Base-by-base conservation (phyloP, 2,888 invertebrate species). In the Dolichopus griseipennis region DNA sequence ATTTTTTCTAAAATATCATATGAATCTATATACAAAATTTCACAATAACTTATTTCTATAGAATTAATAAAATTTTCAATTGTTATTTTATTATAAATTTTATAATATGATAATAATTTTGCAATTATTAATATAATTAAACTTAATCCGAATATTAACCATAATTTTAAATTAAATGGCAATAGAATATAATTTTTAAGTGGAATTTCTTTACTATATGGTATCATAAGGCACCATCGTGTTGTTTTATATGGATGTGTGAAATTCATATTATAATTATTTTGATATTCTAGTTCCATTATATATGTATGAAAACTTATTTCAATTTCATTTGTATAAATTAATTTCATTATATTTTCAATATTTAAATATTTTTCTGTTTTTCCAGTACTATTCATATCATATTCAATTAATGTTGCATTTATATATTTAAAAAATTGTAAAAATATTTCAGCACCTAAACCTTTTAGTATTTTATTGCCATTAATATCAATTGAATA, bases 151-250 rank as follows among this genome's bases (percentile, higher is more conserved):
- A 62, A 20, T 20, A 22, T 21, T 62, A 62, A 62, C 62, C 62
- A 62, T 62, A 62, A 21, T 62, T 22, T 22, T 62, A 22, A 22
- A 22, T 21, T 22, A 22, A 62, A 62, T 62, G 62, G 62, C 22
- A 62, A 22, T 12, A 62, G 3, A 20, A 62, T 15, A 62, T 62
- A 62, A 12, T 22, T 6, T 22, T 20, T 15, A 20, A 7, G 5
- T 4, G 62, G 62, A 22, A 62, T 62, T 62, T 62, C 62, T 22
- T 62, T 62, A 15, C 62, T 62, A 22, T 21, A 62, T 12, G 62
- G 62, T 62, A 22, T 15, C 62, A 62, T 62, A 21, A 21, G 7
- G 12, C 62, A 62, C 62, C 62, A 62, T 22, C 22, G 62, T 21
- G 22, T 21, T 21, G 6, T 22, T 22, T 62, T 22, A 62, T 62